These are phyloP conservation scores for Rhabditoides inermis DNA, from an alignment of 2,888 invertebrate species.

Conservation along the genomic window DNA sequence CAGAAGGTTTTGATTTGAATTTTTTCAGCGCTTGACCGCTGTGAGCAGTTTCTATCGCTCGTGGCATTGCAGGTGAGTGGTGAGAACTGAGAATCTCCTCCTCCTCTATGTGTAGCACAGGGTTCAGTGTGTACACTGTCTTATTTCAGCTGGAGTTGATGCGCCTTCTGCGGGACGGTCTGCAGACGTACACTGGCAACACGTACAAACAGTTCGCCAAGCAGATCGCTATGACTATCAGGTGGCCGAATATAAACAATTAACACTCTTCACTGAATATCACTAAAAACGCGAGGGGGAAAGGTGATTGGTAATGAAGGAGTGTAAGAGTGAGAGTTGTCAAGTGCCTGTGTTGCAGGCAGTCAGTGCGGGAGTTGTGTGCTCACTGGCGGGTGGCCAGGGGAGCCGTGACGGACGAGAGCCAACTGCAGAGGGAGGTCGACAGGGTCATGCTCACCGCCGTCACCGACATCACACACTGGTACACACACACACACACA, in stretches of 20 bases:
- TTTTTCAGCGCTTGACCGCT: conserved; percentile 33
- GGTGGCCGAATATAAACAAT: conserved; percentile 19
- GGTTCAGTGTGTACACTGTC: too few relatives aligned
- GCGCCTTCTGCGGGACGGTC: conserved; percentile 40
- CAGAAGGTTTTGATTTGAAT: neutral
- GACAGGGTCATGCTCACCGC: conserved; percentile 43
- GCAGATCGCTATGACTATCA: conserved; percentile 39
- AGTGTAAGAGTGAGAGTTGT: neutral
- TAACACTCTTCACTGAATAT: neutral
- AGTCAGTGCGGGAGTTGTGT: conserved; percentile 39
- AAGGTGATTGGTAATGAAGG: neutral
- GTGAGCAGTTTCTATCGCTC: conserved; percentile 36
- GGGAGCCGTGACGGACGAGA: conserved; percentile 14
- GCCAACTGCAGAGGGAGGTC: conserved; percentile 40
- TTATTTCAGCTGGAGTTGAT: conserved; percentile 7
- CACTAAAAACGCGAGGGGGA: neutral
- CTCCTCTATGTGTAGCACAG: too few relatives aligned
- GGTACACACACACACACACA: conserved; percentile 16
- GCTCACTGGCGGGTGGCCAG: conserved; percentile 32
- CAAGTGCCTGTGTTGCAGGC: conserved; percentile 11
- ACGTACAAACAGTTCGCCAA: conserved; percentile 41
- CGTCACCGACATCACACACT: conserved; percentile 35
- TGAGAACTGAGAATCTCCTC: too few relatives aligned
- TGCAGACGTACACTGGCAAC: conserved; percentile 34
- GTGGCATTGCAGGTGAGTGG: conserved; percentile 40